phyloP scores from a whole-genome alignment of 2,113 vertebrate genomes.

The Blennius ocellaris region DNA sequence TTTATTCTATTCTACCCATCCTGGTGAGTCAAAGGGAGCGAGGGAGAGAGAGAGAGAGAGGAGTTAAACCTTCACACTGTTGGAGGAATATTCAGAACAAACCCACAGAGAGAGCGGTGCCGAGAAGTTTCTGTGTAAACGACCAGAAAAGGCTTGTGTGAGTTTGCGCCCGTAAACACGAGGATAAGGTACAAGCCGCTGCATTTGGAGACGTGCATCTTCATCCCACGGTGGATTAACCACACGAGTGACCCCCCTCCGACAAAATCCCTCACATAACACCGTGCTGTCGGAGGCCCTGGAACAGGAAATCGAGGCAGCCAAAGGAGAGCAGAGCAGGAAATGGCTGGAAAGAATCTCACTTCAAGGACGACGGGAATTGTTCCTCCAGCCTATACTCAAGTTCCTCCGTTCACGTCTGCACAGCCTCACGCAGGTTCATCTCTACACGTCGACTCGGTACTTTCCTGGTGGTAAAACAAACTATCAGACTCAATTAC shows the following conservation, averaged over 20 bases:
- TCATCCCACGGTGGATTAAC: neutral
- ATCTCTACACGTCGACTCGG: too few relatives aligned
- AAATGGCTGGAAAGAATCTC: neutral
- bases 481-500: too few relatives aligned
- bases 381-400: too few relatives aligned
- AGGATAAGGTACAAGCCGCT: neutral
- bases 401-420: too few relatives aligned
- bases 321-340: neutral
- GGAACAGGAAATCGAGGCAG: neutral
- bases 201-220: neutral
- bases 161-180: neutral
- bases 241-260: neutral
- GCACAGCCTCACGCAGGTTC: too few relatives aligned
- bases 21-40: conserved; percentile 10
- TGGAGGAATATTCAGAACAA: conserved; percentile 32
- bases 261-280: conserved; percentile 22
- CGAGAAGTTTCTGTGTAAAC: neutral
- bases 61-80: conserved; percentile 28
- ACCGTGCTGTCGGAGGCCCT: neutral
- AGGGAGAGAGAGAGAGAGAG: conserved; percentile 34
- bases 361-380: too few relatives aligned
- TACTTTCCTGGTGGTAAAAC: too few relatives aligned
- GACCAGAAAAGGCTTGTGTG: neutral
- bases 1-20: conserved; percentile 29
- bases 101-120: conserved; percentile 3